A percentile compares a stretch with the other conserved stretches of the same genome.
These are phyloP conservation scores for Drosophila pseudotakahashii DNA, from an alignment of 2,888 invertebrate genomes.

Conservation along the genomic window DNA sequence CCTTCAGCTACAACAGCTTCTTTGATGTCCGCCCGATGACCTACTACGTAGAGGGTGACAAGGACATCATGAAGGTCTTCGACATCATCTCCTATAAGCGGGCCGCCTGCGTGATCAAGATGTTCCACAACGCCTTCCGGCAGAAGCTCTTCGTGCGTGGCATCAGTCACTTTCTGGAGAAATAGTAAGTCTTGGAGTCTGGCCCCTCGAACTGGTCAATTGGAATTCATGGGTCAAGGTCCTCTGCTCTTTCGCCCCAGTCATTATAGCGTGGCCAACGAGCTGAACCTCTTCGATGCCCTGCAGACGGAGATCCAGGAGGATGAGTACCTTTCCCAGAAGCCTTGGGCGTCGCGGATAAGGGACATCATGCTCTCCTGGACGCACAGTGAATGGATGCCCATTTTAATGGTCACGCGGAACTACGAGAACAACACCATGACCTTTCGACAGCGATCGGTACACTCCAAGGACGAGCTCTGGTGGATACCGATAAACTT, in stretches of 20 bases:
- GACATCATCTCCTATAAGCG: constrained; percentile 89
- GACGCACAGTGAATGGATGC: constrained; percentile 87
- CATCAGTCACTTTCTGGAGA: constrained; percentile 69
- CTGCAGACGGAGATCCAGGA: constrained; percentile 74
- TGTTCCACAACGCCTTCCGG: constrained; percentile 83
- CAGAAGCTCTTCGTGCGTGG: constrained; percentile 78
- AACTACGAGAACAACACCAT: constrained; percentile 85
- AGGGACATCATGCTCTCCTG: constrained; percentile 86
- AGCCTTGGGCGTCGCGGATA: constrained; percentile 82
- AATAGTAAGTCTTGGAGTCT: constrained; percentile 79
- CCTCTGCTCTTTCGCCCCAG: constrained; percentile 67
- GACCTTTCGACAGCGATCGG: constrained; percentile 85
- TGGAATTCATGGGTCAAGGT: constrained; percentile 80
- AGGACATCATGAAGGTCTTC: constrained; percentile 84
- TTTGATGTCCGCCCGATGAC: constrained; percentile 78
- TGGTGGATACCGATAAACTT: constrained; percentile 83
- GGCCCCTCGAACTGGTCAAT: constrained; percentile 65
- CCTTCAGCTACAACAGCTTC: constrained; percentile 76
- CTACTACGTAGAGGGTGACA: constrained; percentile 79
- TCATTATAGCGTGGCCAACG: constrained; percentile 81
- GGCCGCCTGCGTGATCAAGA: constrained; percentile 81
- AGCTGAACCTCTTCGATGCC: constrained; percentile 76
- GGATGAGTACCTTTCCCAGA: constrained; percentile 56
- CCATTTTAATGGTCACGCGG: constrained; percentile 85
- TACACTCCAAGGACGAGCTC: constrained; percentile 64